Evolutionary conservation across 2,888 invertebrate species (phyloP), one percentile per base, ranked within the genome.

Genomic region (Rotaria sp.): DNA sequence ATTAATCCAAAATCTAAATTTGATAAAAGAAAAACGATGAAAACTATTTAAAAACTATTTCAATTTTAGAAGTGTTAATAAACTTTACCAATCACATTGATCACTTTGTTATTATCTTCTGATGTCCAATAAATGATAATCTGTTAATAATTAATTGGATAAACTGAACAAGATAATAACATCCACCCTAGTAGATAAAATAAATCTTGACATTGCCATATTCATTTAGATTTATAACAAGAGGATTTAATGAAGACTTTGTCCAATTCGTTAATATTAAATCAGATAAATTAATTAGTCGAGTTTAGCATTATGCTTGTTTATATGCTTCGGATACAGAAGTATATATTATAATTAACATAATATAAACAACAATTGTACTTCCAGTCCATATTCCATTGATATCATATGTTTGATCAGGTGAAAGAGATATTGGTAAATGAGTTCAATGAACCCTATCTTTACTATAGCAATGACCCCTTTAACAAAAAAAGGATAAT

Each of bases 371-470:
- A 80, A 45, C 7, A 13, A n/a, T 45, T 24, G 15, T 80, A n/a
- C n/a, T 45, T 26, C 45, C 26, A 45, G 45, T 35, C 45, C 45
- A n/a, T 41, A 80, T 13, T 10, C 45, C n/a, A 26, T 45, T 45
- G 26, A 80, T 80, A 45, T 80, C 45, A 45, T 80, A 80, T 0
- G 45, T 11, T 80, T 80, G 80, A 80, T 45, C 80, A 80, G 45
- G 45, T 45, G 38, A 26, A 80, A 84, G 35, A n/a, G 93, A 92
- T 18, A 92, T 91, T 0, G 92, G 91, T 7, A 91, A 88, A 87
- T 92, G 90, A 87, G 90, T 88, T 93, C 93, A 93, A 86, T 90
- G 88, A 2, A 92, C 90, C 4, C 93, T 88, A 87, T 93, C 92
- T 0, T 84, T 87, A 86, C 93, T 92, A 84, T 89, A 91, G 0